Evolutionary conservation across 2,888 invertebrate genomes (phyloP).

Genomic region (Clitarchus hookeri): DNA sequence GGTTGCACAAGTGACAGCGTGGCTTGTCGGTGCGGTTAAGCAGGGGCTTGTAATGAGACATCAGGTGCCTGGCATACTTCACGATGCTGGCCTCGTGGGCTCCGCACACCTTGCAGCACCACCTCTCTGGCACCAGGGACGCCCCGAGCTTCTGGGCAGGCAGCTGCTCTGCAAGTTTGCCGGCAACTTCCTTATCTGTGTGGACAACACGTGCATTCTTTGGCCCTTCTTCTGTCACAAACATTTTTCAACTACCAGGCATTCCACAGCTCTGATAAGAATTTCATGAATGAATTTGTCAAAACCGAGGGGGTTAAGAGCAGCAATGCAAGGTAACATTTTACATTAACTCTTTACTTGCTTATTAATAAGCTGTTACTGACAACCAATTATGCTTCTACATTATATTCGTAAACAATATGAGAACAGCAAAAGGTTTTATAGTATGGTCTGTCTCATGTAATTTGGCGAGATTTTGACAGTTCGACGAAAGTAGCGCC

Average conservation of each 20-base stretch:
- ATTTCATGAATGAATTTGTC: not conserved
- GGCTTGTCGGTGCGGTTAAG: constrained; percentile 35
- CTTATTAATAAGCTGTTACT: too few species aligned
- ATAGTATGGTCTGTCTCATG: too few species aligned
- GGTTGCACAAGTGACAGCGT: constrained; percentile 47
- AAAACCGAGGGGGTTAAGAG: too few species aligned
- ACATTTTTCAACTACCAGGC: not conserved
- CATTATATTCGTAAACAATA: too few species aligned
- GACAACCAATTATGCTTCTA: too few species aligned
- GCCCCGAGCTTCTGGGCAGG: constrained; percentile 49
- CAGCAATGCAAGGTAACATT: too few species aligned
- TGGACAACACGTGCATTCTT: not conserved
- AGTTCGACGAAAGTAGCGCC: too few species aligned
- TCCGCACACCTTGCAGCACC: constrained; percentile 57
- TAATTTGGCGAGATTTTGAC: too few species aligned
- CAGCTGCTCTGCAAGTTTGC: constrained; percentile 47
- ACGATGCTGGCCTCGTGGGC: constrained; percentile 52
- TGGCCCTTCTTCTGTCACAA: too few species aligned
- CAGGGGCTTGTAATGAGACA: constrained; percentile 52
- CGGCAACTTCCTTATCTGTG: constrained; percentile 45
- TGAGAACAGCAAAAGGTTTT: too few species aligned
- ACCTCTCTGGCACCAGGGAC: constrained; percentile 49
- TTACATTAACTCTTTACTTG: too few species aligned
- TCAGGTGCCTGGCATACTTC: constrained; percentile 55
- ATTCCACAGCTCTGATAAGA: not conserved